Percentiles rank a stretch among this genome's conserved stretches.
Conservation (phyloP, 2,113 vertebrate genomes). For the Hassar affinis region DNA sequence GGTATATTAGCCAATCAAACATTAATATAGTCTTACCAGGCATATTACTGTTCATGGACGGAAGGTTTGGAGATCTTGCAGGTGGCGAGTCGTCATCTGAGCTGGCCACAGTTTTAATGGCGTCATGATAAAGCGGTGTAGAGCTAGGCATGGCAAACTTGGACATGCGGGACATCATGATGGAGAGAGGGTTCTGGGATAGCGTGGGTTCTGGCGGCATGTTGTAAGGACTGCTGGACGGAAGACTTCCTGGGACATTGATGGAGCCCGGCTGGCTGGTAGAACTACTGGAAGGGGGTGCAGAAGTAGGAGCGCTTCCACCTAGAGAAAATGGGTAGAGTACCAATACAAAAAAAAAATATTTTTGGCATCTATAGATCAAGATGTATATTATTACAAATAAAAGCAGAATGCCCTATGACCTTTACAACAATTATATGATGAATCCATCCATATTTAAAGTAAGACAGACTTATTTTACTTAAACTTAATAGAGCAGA, state of each 20-base stretch:
- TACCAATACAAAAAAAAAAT: too few species aligned
- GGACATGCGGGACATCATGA: constrained; percentile 99
- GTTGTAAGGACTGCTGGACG: constrained; percentile 92
- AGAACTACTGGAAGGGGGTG: constrained; percentile 85
- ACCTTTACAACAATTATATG: background rate
- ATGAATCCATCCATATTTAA: background rate
- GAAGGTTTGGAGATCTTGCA: constrained; percentile 93
- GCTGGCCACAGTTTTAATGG: constrained; percentile 99
- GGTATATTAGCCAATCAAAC: background rate
- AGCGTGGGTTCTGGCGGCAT: constrained; percentile 96
- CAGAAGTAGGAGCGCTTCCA: constrained; percentile 84
- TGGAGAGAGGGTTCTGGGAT: constrained; percentile 97
- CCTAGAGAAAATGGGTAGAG: constrained; percentile 65
- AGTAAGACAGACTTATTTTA: too few species aligned
- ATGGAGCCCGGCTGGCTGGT: constrained; percentile 70
- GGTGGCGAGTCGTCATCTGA: constrained; percentile 97
- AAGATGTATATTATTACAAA: background rate
- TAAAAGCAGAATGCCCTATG: background rate
- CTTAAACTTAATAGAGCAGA: background rate
- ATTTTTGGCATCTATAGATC: background rate
- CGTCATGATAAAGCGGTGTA: constrained; percentile 95
- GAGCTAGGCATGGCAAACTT: constrained; percentile 99
- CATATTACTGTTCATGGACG: constrained; percentile 90
- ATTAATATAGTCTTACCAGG: constrained; percentile 73
- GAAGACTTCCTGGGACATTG: constrained; percentile 83